Conservation (phyloP, 2,888 invertebrate species). For the Monochamus alternatus region DNA sequence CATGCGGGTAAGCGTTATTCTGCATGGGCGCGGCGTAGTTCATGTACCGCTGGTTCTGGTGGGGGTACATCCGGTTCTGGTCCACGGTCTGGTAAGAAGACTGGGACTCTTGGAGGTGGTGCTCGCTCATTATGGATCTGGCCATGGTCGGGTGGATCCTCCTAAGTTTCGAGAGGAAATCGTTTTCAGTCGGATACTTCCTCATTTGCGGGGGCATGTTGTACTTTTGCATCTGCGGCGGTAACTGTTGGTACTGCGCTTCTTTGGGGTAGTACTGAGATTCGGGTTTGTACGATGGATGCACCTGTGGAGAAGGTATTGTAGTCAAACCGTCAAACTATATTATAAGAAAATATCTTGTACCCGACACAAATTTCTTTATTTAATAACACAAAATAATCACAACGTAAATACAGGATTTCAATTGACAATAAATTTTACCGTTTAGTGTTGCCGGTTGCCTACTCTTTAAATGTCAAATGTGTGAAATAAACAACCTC, state of each 20-base stretch:
- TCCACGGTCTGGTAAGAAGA: conserved; percentile 58
- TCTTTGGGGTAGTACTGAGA: conserved; percentile 62
- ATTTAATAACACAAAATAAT: too few species aligned
- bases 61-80: conserved; percentile 61
- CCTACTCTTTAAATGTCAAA: too few species aligned
- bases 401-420: too few species aligned
- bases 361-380: too few species aligned
- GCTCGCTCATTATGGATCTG: conserved; percentile 65
- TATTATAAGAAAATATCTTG: too few species aligned
- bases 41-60: conserved; percentile 60
- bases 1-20: conserved; percentile 48
- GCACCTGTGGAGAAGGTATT: conserved; percentile 45
- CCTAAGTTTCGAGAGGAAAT: conserved; percentile 64
- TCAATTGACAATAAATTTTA: too few species aligned
- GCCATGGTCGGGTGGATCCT: conserved; percentile 66
- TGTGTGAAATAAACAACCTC: too few species aligned
- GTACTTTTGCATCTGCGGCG: conserved; percentile 55
- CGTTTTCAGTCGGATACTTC: conserved; percentile 60
- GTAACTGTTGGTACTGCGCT: conserved; percentile 51
- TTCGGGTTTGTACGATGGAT: conserved; percentile 60
- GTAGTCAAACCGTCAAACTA: too few species aligned
- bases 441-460: too few species aligned
- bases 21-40: conserved; percentile 53
- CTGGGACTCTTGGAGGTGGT: conserved; percentile 63
- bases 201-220: conserved; percentile 54